Conservation (phyloP, 2,888 invertebrate genomes). For the Nudaria mundana region DNA sequence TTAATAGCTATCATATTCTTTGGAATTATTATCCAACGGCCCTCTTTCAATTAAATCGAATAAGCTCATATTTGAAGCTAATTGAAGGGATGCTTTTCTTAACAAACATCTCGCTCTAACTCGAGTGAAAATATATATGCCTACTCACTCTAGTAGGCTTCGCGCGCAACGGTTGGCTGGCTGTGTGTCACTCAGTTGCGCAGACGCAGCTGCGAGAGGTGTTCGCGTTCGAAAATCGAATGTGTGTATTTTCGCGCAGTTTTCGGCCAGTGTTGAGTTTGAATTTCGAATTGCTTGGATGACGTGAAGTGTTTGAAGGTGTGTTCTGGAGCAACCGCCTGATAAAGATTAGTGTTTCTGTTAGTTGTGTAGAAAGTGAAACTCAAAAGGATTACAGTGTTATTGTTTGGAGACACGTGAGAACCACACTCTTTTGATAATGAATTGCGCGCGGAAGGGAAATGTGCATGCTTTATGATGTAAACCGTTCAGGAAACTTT, state of each 20-base stretch:
- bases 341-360: constrained; percentile 1
- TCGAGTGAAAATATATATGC: constrained; percentile 24
- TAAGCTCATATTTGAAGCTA: constrained; percentile 31
- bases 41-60: constrained; percentile 48
- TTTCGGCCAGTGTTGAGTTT: constrained; percentile 32
- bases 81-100: constrained; percentile 49
- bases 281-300: constrained; percentile 32
- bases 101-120: constrained; percentile 36
- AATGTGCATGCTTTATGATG: constrained; percentile 30
- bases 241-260: constrained; percentile 47
- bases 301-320: constrained; percentile 34
- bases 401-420: constrained; percentile 45
- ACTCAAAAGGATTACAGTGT: constrained; percentile 61
- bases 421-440: constrained; percentile 35
- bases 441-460: constrained; percentile 33
- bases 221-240: constrained; percentile 56
- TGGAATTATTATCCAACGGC: constrained; percentile 44
- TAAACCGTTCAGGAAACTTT: constrained; percentile 11
- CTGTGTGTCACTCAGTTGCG: constrained; percentile 65
- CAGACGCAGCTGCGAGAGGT: constrained; percentile 59
- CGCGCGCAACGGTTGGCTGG: constrained; percentile 51
- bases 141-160: constrained; percentile 43
- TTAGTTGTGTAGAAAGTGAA: constrained; percentile 50
- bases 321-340: constrained; percentile 8
- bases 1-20: constrained; percentile 36